A percentile compares a stretch with the other conserved stretches of the same genome.
Evolutionary conservation across 2,888 invertebrate genomes (phyloP).

Genomic region (Caenorhabditis sp.): DNA sequence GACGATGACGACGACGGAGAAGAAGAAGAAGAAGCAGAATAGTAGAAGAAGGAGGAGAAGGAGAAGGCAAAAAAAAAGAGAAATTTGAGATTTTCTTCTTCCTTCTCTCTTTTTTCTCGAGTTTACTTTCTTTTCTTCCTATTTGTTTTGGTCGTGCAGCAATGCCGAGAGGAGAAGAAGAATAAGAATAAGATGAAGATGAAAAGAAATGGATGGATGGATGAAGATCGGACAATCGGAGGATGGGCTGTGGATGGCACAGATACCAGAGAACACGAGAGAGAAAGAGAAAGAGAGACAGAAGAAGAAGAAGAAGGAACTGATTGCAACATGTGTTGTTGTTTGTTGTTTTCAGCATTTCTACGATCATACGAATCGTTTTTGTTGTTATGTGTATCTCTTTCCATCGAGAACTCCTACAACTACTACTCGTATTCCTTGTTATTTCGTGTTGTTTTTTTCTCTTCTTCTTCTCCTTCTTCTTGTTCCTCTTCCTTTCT

Average conservation of each 20-base stretch:
- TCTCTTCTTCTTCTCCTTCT: background rate
- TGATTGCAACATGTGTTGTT: slow-evolving; percentile 29
- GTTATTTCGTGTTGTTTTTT: background rate
- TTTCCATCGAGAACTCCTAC: no score
- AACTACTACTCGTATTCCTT: background rate
- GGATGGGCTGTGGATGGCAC: slow-evolving; percentile 2
- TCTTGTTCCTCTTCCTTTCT: background rate
- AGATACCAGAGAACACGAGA: no score
- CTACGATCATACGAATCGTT: no score
- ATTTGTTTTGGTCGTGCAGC: slow-evolving; percentile 31
- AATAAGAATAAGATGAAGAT: background rate
- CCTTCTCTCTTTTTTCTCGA: slow-evolving; percentile 10
- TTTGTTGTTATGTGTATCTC: background rate
- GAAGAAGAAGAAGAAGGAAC: slow-evolving; percentile 17
- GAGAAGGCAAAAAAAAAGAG: slow-evolving; percentile 8
- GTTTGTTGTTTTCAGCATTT: no score
- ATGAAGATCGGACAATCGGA: slow-evolving; percentile 8
- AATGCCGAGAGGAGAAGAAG: slow-evolving; percentile 1
- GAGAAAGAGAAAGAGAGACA: background rate
- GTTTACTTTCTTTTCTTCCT: slow-evolving; percentile 26
- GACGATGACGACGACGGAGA: slow-evolving; percentile 13
- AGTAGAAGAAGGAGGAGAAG: background rate
- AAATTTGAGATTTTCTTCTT: slow-evolving; percentile 25
- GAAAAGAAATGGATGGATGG: background rate
- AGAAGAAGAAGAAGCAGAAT: background rate